Percentiles rank a stretch among this genome's conserved stretches.
phyloP scores from a whole-genome alignment of 2,113 vertebrate genomes.

The Zootoca vivipara region DNA sequence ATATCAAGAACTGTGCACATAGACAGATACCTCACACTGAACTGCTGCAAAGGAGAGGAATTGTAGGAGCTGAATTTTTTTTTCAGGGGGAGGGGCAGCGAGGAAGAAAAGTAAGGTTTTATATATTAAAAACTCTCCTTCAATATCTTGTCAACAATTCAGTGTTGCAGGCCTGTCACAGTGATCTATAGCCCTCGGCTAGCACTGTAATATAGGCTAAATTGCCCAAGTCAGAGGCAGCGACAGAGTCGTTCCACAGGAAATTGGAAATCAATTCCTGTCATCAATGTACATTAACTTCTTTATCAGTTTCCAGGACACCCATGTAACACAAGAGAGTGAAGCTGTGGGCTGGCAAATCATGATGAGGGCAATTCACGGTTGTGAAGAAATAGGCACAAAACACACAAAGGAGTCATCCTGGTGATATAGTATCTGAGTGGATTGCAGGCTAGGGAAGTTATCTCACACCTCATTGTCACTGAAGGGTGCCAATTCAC shows the following conservation, averaged over 20 bases:
- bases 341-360: conserved; percentile 56
- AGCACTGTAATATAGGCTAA: conserved; percentile 84
- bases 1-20: background rate
- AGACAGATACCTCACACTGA: conserved; percentile 28
- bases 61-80: background rate
- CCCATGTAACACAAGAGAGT: conserved; percentile 59
- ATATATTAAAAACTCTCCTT: conserved; percentile 64
- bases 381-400: background rate
- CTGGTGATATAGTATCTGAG: too few species aligned
- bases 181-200: conserved; percentile 85
- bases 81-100: background rate
- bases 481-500: too few species aligned
- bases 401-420: background rate
- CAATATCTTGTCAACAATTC: conserved; percentile 75
- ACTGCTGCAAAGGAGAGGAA: conserved; percentile 23
- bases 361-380: conserved; percentile 16
- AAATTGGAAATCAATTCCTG: conserved; percentile 98
- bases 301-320: conserved; percentile 79
- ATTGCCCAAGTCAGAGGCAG: conserved; percentile 87
- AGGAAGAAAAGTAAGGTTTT: conserved; percentile 42
- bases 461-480: too few species aligned
- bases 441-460: background rate
- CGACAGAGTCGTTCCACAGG: conserved; percentile 92
- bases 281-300: conserved; percentile 86
- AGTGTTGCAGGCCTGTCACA: conserved; percentile 82